These are phyloP conservation scores for Poecilobothrus nobilitatus DNA, from an alignment of 2,888 invertebrate species.

Conservation along the genomic window DNA sequence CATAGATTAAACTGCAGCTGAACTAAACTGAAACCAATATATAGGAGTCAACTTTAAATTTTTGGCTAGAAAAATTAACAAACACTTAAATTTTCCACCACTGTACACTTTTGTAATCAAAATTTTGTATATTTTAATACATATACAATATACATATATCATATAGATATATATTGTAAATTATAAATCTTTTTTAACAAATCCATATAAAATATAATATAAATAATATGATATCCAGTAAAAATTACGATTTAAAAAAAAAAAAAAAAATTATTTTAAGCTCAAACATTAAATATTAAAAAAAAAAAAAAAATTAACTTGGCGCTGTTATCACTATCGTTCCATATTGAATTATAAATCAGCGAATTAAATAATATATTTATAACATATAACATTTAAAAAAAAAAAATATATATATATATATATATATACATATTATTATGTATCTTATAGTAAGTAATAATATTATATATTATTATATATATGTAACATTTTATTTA, in stretches of 20 bases:
- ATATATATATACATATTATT: background rate
- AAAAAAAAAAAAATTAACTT: background rate
- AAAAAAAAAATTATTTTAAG: background rate
- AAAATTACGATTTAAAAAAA: background rate
- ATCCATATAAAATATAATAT: background rate
- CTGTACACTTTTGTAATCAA: too few species aligned
- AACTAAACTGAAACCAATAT: too few species aligned
- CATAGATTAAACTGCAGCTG: too few species aligned
- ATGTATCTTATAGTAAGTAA: too few species aligned
- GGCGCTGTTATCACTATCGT: background rate
- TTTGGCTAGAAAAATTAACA: too few species aligned
- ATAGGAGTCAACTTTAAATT: too few species aligned
- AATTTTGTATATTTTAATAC: too few species aligned
- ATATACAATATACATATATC: too few species aligned
- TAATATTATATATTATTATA: too few species aligned
- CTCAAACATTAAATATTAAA: background rate
- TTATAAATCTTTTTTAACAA: background rate
- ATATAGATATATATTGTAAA: too few species aligned
- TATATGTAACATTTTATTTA: background rate
- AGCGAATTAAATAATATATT: background rate
- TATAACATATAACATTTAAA: too few species aligned
- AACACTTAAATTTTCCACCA: too few species aligned
- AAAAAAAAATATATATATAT: background rate
- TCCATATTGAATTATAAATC: constrained; percentile 6
- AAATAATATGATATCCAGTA: background rate